These are phyloP conservation scores for Zaprionus africanus DNA, from an alignment of 1,140 invertebrate genomes.

Conservation along the genomic window DNA sequence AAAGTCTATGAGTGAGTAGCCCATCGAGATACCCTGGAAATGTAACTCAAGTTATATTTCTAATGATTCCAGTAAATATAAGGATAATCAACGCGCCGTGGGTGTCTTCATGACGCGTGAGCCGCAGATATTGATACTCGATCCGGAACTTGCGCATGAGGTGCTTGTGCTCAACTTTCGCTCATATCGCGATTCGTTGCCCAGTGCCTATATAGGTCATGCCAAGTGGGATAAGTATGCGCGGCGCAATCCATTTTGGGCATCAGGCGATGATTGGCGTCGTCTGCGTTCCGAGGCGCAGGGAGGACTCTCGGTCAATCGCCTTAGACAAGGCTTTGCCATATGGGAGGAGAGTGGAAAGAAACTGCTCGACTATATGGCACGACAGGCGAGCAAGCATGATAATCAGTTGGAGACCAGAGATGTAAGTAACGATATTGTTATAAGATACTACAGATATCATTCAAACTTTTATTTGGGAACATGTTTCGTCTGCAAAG, in stretches of 20 bases:
- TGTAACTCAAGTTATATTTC: neutral
- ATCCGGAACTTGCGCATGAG: slow-evolving; percentile 85
- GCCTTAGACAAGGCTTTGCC: slow-evolving; percentile 59
- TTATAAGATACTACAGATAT: no score
- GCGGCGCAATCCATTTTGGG: slow-evolving; percentile 84
- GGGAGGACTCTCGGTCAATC: slow-evolving; percentile 85
- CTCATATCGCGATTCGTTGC: slow-evolving; percentile 78
- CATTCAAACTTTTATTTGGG: no score
- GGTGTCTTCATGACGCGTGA: slow-evolving; percentile 84
- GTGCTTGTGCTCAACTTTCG: slow-evolving; percentile 85
- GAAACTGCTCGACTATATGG: slow-evolving; percentile 56
- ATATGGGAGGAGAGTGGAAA: slow-evolving; percentile 71
- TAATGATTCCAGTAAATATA: slow-evolving; percentile 45
- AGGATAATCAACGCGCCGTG: slow-evolving; percentile 67
- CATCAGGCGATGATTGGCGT: slow-evolving; percentile 85
- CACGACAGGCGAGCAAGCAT: slow-evolving; percentile 9
- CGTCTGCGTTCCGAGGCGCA: slow-evolving; percentile 85
- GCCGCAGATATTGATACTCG: slow-evolving; percentile 85
- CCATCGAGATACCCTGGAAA: neutral
- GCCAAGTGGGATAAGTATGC: slow-evolving; percentile 84
- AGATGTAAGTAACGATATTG: slow-evolving; percentile 53
- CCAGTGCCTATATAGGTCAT: slow-evolving; percentile 59
- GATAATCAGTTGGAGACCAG: slow-evolving; percentile 62
- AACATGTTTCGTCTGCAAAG: no score
- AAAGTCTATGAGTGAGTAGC: slow-evolving; percentile 65